Evolutionary conservation across 2,113 vertebrate species (phyloP), one percentile per base, ranked within the genome.

Genomic region (Antennarius striatus): DNA sequence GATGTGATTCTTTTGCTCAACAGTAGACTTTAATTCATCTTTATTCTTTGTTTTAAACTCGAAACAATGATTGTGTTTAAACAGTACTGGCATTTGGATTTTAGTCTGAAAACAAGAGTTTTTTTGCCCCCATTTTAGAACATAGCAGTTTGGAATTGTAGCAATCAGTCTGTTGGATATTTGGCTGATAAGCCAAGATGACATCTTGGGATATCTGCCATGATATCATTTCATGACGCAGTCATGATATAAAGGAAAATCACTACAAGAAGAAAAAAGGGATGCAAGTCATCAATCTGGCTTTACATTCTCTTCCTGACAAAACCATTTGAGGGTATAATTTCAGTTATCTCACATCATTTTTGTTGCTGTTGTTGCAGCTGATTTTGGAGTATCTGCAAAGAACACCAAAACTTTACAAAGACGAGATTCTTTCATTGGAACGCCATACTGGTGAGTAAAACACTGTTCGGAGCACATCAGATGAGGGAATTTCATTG

Each of bases 301-400:
- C 13, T 28, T 46, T n/a, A 15, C 5, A 48, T 8, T 14, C 47
- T 12, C 16, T n/a, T 13, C 47, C 0, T 32, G 15, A 52, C 39
- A 58, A 42, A 42, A 36, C 10, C 5, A 22, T 47, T 9, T 12
- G 7, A n/a, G 9, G 11, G 62, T 17, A 2, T 30, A 54, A 12
- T 63, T 66, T 59, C 7, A 65, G 17, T 22, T 5, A 0, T 49
- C 53, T 65, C 0, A 39, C 10, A 2, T 43, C 51, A 8, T 46
- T 12, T 29, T 47, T 40, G 10, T 0, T 60, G 32, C 7, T 36
- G 32, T 70, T 50, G 22, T 89, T 90, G 52, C 86, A 99, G 97
- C 97, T 78, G 97, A 99, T 87, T 99, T 99, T 91, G 95, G 97
- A 0, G 96, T 99, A n/a, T 98, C 96, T 75, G 97, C 97, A 77